Evolutionary conservation across 2,888 invertebrate genomes (phyloP).

Genomic region (Ophion ventricosus): DNA sequence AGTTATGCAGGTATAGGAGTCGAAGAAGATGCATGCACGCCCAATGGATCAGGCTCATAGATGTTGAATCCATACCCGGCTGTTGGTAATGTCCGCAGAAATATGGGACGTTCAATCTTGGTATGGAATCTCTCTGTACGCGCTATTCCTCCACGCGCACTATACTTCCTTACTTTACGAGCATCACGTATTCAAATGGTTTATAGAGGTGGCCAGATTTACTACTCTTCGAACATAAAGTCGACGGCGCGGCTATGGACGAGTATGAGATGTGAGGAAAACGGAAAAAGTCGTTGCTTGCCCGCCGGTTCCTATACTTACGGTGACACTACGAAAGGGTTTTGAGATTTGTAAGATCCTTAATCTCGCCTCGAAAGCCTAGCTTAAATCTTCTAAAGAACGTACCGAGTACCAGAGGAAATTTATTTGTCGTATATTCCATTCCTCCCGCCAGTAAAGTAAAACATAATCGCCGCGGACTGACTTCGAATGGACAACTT

Average conservation of each 20-base stretch:
- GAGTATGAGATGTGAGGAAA: constrained; percentile 22
- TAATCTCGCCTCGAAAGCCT: background rate
- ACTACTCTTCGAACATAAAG: constrained; percentile 62
- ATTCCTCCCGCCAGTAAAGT: background rate
- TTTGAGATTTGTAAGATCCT: constrained; percentile 16
- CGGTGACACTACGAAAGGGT: constrained; percentile 35
- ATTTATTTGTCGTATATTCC: background rate
- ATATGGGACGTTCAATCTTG: constrained; percentile 33
- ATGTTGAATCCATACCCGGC: constrained; percentile 25
- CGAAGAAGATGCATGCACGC: background rate
- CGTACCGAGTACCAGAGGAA: background rate
- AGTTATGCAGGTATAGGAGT: background rate
- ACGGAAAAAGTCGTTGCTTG: constrained; percentile 54
- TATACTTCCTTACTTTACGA: constrained; percentile 52
- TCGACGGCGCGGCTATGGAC: constrained; percentile 49
- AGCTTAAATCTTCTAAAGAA: constrained; percentile 9
- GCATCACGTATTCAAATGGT: constrained; percentile 65
- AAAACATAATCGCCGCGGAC: background rate
- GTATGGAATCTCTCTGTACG: constrained; percentile 35
- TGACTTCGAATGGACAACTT: background rate
- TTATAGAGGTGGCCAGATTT: constrained; percentile 63
- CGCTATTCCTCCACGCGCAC: constrained; percentile 32
- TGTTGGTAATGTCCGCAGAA: constrained; percentile 12
- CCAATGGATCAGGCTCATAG: background rate
- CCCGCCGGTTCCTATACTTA: constrained; percentile 36